Conservation (phyloP, 1,140 invertebrate species). For the Phymorhynchus buccinoides region DNA sequence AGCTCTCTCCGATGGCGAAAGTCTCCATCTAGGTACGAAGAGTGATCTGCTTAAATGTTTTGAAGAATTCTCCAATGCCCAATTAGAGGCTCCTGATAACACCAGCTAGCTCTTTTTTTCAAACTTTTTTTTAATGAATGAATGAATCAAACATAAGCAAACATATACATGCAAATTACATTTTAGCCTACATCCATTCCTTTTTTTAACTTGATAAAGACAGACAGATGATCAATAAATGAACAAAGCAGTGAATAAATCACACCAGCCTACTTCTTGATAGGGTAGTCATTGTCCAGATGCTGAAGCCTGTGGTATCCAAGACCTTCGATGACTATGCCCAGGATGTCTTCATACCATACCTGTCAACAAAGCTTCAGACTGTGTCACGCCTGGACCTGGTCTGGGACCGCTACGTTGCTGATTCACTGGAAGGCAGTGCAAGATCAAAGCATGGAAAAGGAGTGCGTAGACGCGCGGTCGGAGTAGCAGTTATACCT, state of each 20-base stretch:
- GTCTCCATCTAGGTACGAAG: neutral
- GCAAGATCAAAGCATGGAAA: neutral
- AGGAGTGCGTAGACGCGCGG: neutral
- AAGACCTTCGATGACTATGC: neutral
- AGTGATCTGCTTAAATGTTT: neutral
- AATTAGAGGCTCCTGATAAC: too few species aligned
- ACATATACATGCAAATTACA: too few species aligned
- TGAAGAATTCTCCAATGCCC: too few species aligned
- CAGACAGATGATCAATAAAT: too few species aligned
- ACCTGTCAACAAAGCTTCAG: neutral
- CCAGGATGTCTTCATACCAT: neutral
- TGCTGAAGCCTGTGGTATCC: neutral
- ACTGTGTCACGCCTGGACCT: neutral
- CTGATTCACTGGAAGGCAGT: neutral
- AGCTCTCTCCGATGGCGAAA: too few species aligned
- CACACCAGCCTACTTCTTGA: too few species aligned
- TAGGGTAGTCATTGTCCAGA: neutral
- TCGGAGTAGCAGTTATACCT: neutral
- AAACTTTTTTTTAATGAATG: too few species aligned
- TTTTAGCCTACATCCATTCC: neutral
- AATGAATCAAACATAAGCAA: too few species aligned
- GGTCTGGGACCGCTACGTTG: neutral
- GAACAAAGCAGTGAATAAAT: too few species aligned
- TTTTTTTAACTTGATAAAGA: too few species aligned
- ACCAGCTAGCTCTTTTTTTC: too few species aligned